Percentiles rank a stretch among this genome's conserved stretches.
These are phyloP conservation scores for Brassicogethes aeneus DNA, from an alignment of 2,888 invertebrate genomes.

Conservation along the genomic window DNA sequence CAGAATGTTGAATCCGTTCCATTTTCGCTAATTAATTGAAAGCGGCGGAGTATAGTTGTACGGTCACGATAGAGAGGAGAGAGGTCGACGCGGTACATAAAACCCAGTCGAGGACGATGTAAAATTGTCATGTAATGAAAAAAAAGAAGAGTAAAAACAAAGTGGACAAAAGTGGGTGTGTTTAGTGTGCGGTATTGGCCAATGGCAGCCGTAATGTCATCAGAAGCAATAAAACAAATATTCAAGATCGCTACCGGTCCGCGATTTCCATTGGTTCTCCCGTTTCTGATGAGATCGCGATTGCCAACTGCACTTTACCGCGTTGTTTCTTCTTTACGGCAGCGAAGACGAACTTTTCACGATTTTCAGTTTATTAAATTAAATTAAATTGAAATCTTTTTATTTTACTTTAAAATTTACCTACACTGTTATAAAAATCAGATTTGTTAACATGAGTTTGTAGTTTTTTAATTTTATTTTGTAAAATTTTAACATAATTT, in stretches of 20 bases:
- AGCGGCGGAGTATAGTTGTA: no score
- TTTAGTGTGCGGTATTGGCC: conserved; percentile 22
- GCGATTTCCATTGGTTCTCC: conserved; percentile 19
- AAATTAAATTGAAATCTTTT: not conserved
- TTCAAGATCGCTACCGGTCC: conserved; percentile 20
- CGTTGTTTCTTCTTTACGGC: conserved; percentile 1
- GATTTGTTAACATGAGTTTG: no score
- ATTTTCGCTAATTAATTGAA: no score
- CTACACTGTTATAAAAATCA: no score
- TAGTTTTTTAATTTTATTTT: no score
- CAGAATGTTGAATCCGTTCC: no score
- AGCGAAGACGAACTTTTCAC: not conserved
- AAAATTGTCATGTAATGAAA: not conserved
- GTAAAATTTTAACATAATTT: no score
- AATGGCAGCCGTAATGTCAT: conserved; percentile 29
- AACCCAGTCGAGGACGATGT: conserved; percentile 1
- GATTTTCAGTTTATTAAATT: not conserved
- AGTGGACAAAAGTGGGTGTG: conserved; percentile 21
- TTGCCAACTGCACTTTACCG: not conserved
- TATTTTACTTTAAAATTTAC: no score
- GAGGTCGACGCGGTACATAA: no score
- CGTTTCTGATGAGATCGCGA: conserved; percentile 4
- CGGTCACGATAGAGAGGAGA: no score
- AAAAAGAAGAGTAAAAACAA: not conserved
- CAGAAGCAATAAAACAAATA: conserved; percentile 31